These are phyloP conservation scores for Clarias gariepinus DNA, from an alignment of 2,113 vertebrate genomes.

Conservation along the genomic window DNA sequence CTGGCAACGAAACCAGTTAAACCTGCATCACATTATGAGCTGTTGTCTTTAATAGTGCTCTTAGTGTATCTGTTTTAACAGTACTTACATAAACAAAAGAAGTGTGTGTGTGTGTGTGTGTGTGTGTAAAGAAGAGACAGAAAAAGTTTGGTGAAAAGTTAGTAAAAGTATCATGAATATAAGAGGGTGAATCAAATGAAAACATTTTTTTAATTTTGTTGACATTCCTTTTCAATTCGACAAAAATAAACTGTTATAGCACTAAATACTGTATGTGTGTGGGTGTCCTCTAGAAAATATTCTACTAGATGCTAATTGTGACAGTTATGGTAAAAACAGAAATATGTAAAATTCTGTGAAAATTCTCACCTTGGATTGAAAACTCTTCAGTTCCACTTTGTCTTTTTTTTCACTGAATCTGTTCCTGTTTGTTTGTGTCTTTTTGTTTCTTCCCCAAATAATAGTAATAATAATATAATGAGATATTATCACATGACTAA, in stretches of 20 bases:
- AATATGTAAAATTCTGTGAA: too few species aligned
- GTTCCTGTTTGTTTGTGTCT: too few species aligned
- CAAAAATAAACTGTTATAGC: background rate
- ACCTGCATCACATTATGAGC: background rate
- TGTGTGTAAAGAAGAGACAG: background rate
- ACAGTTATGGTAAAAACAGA: background rate
- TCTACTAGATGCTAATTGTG: background rate
- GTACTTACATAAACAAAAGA: background rate
- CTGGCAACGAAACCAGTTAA: background rate
- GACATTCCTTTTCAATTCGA: background rate
- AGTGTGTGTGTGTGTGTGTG: background rate
- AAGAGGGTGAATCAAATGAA: background rate
- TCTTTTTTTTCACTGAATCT: too few species aligned
- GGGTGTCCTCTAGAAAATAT: background rate
- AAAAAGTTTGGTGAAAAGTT: background rate
- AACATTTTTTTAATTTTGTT: background rate
- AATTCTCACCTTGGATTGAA: too few species aligned
- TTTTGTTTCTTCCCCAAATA: too few species aligned
- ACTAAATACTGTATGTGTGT: background rate
- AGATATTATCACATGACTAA: too few species aligned
- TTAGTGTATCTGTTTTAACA: conserved; percentile 3
- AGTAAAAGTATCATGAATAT: background rate
- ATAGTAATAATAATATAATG: too few species aligned
- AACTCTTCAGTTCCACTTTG: too few species aligned
- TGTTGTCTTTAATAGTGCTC: conserved; percentile 9